Conservation (phyloP, 2,888 invertebrate species). For the Lepeophtheirus nordmannii region DNA sequence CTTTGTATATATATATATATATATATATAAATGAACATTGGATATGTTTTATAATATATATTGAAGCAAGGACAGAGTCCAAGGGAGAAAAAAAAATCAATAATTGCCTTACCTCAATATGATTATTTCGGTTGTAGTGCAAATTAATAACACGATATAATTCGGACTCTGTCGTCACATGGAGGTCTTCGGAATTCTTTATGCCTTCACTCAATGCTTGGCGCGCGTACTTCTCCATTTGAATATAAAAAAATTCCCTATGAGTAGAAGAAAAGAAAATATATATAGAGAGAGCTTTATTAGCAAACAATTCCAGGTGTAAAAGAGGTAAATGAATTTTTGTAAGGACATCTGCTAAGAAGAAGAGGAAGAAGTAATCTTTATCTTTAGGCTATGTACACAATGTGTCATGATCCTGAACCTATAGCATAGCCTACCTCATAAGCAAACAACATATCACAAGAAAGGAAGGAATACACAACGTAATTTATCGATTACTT, state of each 20-base stretch:
- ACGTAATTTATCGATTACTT: slow-evolving; percentile 4
- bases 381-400: background rate
- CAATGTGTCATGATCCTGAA: no score
- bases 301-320: background rate
- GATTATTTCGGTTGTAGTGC: slow-evolving; percentile 94
- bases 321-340: no score
- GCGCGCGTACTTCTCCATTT: slow-evolving; percentile 99
- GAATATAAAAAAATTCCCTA: slow-evolving; percentile 99
- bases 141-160: slow-evolving; percentile 93
- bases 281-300: no score
- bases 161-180: slow-evolving; percentile 87
- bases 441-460: background rate
- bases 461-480: background rate
- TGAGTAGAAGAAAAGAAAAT: slow-evolving; percentile 34
- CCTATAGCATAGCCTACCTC: no score
- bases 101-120: slow-evolving; percentile 61
- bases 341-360: slow-evolving; percentile 10
- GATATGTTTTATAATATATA: no score
- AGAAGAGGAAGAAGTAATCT: background rate
- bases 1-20: no score
- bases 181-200: slow-evolving; percentile 77
- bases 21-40: no score
- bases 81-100: background rate
- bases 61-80: no score
- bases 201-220: slow-evolving; percentile 94